Evolutionary conservation across 2,113 vertebrate species (phyloP).

Genomic region (Charadrius vociferus): DNA sequence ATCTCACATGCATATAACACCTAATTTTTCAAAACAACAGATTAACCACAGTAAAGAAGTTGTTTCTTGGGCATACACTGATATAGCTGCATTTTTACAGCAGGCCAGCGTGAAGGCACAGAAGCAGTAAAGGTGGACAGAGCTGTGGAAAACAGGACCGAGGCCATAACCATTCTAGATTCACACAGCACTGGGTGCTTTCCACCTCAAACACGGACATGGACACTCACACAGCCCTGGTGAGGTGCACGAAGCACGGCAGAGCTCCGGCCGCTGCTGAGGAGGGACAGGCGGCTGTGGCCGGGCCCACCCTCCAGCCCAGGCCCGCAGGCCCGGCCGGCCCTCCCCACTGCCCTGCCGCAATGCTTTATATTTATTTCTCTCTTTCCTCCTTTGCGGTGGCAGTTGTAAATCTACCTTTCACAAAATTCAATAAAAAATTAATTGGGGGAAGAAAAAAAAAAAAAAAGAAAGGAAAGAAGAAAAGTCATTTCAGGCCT

Average conservation of each 20-base stretch:
- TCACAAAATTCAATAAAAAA: constrained; percentile 62
- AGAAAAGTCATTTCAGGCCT: not conserved
- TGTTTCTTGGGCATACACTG: not conserved
- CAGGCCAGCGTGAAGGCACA: not conserved
- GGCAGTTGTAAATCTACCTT: constrained; percentile 46
- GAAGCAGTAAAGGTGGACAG: not conserved
- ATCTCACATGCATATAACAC: accelerated
- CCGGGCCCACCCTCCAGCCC: not conserved
- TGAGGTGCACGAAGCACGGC: accelerated
- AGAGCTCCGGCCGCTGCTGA: accelerated
- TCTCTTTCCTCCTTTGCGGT: not conserved
- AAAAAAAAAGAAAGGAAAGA: no score
- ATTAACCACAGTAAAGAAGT: not conserved
- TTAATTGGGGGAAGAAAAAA: not conserved
- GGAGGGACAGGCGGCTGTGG: not conserved
- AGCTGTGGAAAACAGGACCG: not conserved
- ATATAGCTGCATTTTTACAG: not conserved
- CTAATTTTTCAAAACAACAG: not conserved
- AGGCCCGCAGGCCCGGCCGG: accelerated
- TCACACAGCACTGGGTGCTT: not conserved
- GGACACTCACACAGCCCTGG: not conserved
- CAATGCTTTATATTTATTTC: constrained; percentile 2
- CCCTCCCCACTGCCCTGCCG: not conserved
- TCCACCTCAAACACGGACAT: accelerated
- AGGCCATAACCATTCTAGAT: accelerated